Base-by-base conservation (phyloP, 2,888 invertebrate genomes). In the Orchesellides sinensis region DNA sequence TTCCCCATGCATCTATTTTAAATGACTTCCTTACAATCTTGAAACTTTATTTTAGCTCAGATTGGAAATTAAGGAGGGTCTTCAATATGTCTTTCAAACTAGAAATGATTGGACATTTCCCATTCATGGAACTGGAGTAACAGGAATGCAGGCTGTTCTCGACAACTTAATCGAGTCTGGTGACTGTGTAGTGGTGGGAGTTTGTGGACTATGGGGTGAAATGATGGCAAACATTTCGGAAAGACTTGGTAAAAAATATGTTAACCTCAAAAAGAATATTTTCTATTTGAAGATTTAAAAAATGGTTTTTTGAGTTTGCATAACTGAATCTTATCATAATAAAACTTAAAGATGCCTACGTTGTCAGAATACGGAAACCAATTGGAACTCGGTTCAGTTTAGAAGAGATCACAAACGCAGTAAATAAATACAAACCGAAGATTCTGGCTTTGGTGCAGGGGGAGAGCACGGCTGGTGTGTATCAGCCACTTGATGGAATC, bases 71-170 rank as follows among this genome's bases (percentile, higher is more conserved):
- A 95, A 95, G 89, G 92, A 92, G 74, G 96, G 96, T 3, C 91
- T 97, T 25, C 93, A 94, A 89, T 97, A 97, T 89, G 91, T 94
- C 8, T 97, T 97, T 89, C 97, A 97, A 92, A 98, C 97, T 0
- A 92, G 91, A 61, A 96, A 95, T 89, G 91, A 92, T 19, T 91
- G 95, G 83, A 96, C 96, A 0, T 92, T 97, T 87, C 96, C 95
- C 27, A 91, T 97, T 52, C 96, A 95, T 88, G 94, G 94, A 0
- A 92, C 95, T 0, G 95, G 94, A 0, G 94, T 95, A 89, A 91
- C 92, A 0, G 95, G 93, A 5, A 96, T 97, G 94, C 97, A 97
- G 89, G 92, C 96, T 0, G 92, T 95, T 0, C 92, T 96, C 73
- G 92, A 93, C 87, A 97, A 97, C 91, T 90, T 97, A 40, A 90